Percentiles rank a stretch among this genome's conserved stretches.
phyloP scores from a whole-genome alignment of 2,797 vertebrate genomes.

The Channallabes apus region DNA sequence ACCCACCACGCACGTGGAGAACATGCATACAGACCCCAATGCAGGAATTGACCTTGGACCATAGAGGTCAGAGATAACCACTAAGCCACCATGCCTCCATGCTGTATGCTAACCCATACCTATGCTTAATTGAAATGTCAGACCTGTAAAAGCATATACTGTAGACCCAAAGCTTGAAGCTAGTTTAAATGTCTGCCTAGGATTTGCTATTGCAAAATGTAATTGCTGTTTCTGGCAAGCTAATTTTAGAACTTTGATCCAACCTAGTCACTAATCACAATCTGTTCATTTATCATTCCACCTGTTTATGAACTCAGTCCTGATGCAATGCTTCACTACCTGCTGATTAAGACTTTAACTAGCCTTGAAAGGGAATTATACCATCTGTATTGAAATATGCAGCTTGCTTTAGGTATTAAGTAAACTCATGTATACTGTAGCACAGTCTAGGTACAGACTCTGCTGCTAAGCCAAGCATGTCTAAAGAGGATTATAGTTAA shows the following conservation, averaged over 20 bases:
- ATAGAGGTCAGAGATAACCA: no score
- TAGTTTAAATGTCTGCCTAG: not conserved
- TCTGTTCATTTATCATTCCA: not conserved
- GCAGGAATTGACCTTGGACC: no score
- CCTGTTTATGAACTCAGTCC: not conserved
- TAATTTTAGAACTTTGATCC: not conserved
- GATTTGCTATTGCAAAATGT: not conserved
- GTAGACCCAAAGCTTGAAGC: not conserved
- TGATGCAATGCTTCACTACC: not conserved
- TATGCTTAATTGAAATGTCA: not conserved
- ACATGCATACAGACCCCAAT: no score
- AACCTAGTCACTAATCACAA: not conserved
- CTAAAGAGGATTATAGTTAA: conserved; percentile 81
- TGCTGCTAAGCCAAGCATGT: conserved; percentile 63
- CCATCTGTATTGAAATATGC: conserved; percentile 36
- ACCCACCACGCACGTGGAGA: no score
- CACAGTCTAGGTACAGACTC: conserved; percentile 65
- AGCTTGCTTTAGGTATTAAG: conserved; percentile 46
- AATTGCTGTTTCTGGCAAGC: not conserved
- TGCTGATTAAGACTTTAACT: conserved; percentile 31
- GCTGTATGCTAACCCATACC: not conserved
- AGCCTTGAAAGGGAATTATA: conserved; percentile 39
- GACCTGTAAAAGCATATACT: not conserved
- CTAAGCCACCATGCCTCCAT: not conserved
- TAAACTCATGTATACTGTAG: conserved; percentile 47